Base-by-base conservation (phyloP, 2,888 invertebrate genomes). In the Cephonodes hylas region DNA sequence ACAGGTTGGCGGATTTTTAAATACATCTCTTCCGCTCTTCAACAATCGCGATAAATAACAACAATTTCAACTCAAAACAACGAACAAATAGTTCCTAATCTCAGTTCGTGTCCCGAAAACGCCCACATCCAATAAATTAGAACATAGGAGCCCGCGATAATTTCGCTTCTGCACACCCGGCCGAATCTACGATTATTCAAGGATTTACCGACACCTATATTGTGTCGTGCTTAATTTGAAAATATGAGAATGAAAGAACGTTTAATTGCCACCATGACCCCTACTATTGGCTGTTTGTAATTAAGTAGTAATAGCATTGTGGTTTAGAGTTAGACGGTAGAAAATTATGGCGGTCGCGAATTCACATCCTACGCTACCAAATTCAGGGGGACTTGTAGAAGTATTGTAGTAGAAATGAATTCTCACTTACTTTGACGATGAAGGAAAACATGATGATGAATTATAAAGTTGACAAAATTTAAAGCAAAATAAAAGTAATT, bases 151-250 rank as follows among this genome's bases (percentile, higher is more conserved):
- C 69, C 73, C 77, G 77, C 76, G 79, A 83, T 85, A 84, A 85
- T 86, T 84, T 81, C 76, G 80, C 78, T 74, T 79, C 76, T 76
- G 75, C 74, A 73, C 67, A 69, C 70, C 72, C 73, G 71, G 76
- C 77, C 67, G 83, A 85, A 85, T 86, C 81, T 83, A 85, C 83
- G 85, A 84, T 88, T 84, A 88, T 84, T 80, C 81, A 72, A 70
- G 85, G 85, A 86, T 89, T 88, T 85, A 81, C 84, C 80, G 74
- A 74, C 80, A 79, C 72, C 70, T 71, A 76, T 77, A 75, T 69
- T 72, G 75, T 76, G 82, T 84, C 81, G 67, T 74, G 75, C 75
- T 83, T 89, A 89, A 91, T 89, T 81, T 86, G 88, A 85, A 90
- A 89, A 89, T 89, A 91, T 90, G 86, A 58, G 61, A 58, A 61